Conservation (phyloP, 2,888 invertebrate genomes). For the Rhopalosiphum nymphaeae region DNA sequence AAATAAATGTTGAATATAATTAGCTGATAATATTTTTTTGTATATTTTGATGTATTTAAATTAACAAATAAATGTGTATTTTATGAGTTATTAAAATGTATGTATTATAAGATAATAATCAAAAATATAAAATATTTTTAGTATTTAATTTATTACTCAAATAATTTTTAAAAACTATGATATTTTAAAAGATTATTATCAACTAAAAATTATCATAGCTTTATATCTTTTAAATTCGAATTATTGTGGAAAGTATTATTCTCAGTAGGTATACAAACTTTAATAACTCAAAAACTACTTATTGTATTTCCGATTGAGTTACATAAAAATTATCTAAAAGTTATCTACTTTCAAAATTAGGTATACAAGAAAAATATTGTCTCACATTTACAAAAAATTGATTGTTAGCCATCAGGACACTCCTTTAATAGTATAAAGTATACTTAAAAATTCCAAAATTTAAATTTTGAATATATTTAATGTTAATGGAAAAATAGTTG, state of each 20-base stretch:
- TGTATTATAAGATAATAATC: too few species aligned
- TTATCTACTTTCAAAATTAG: not conserved
- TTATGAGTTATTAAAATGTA: not conserved
- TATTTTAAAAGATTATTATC: not conserved
- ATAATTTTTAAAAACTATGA: not conserved
- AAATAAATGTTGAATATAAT: not conserved
- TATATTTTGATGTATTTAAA: not conserved
- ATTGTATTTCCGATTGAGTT: not conserved
- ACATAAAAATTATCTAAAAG: not conserved
- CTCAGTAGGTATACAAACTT: not conserved
- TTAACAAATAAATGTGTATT: not conserved
- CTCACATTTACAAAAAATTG: not conserved
- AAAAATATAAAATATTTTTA: too few species aligned
- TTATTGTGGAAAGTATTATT: not conserved
- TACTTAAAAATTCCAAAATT: not conserved
- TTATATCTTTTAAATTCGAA: not conserved
- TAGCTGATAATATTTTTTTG: not conserved
- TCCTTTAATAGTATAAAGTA: too few species aligned
- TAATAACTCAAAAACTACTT: not conserved
- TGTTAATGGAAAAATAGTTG: not conserved
- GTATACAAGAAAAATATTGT: not conserved
- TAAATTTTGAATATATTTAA: not conserved
- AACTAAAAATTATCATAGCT: not conserved
- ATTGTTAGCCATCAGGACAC: not conserved
- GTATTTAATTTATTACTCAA: too few species aligned